A percentile compares a stretch with the other conserved stretches of the same genome.
Evolutionary conservation across 2,113 vertebrate genomes (phyloP).

Genomic region (Edolisoma coerulescens): DNA sequence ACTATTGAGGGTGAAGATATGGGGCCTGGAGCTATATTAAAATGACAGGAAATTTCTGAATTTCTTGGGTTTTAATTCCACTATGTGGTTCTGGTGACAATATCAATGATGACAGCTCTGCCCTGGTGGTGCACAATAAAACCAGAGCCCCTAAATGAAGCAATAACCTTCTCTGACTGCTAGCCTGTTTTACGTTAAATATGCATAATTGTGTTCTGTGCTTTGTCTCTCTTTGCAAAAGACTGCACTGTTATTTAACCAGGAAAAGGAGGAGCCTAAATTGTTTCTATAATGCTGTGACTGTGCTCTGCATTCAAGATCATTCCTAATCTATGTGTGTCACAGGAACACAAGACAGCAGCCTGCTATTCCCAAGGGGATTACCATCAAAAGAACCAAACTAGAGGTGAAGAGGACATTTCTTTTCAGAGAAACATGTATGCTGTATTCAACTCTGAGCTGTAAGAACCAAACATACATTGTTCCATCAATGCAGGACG

Average conservation of each 20-base stretch:
- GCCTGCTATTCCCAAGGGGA: conserved; percentile 5
- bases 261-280: conserved; percentile 6
- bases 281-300: conserved; percentile 1
- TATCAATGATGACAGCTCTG: not conserved
- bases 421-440: not conserved
- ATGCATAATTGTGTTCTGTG: not conserved
- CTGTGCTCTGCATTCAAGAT: conserved; percentile 21
- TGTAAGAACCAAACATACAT: not conserved
- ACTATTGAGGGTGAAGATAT: not conserved
- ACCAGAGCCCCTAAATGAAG: not conserved
- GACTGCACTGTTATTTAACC: not conserved
- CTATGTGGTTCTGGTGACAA: not conserved
- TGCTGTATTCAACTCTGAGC: not conserved
- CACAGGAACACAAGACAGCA: conserved; percentile 25
- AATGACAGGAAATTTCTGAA: conserved; percentile 7
- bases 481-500: not conserved
- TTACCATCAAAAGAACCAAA: conserved; percentile 19
- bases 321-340: not conserved
- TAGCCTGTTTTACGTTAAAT: not conserved
- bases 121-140: not conserved
- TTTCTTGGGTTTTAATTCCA: not conserved
- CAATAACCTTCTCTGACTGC: not conserved
- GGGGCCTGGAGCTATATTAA: not conserved
- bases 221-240: conserved; percentile 16
- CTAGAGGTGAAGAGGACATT: not conserved